phyloP scores from a whole-genome alignment of 2,113 vertebrate species.

The Pterocles burchelli region DNA sequence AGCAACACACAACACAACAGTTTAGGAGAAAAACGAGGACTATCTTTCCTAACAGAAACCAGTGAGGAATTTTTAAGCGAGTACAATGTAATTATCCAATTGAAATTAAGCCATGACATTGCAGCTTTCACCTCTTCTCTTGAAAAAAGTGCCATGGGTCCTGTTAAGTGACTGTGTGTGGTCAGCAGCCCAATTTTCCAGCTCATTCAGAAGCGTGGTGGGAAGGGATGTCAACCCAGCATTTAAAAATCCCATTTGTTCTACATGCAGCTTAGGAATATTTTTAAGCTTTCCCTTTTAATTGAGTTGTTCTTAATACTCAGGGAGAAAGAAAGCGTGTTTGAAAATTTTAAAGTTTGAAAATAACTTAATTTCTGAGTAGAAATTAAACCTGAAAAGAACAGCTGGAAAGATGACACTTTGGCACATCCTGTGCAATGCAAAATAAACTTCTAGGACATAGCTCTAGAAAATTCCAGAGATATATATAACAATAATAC shows the following conservation, averaged over 20 bases:
- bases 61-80: background rate
- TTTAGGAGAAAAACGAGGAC: background rate
- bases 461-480: background rate
- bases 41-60: background rate
- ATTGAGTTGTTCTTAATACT: background rate
- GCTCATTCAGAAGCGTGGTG: background rate
- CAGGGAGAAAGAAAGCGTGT: background rate
- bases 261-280: background rate
- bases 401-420: background rate
- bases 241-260: constrained; percentile 1
- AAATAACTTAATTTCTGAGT: background rate
- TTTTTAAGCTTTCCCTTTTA: background rate
- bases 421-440: background rate
- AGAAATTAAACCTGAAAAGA: background rate
- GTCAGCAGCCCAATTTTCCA: background rate
- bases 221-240: background rate
- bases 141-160: background rate
- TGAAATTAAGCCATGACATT: constrained; percentile 6
- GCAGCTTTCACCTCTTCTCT: background rate
- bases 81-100: background rate
- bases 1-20: background rate
- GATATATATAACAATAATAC: background rate
- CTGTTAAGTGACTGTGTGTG: background rate
- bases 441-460: background rate
- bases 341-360: background rate